These are phyloP conservation scores for Epinephelus coioides DNA, from an alignment of 2,797 vertebrate genomes.

Conservation along the genomic window DNA sequence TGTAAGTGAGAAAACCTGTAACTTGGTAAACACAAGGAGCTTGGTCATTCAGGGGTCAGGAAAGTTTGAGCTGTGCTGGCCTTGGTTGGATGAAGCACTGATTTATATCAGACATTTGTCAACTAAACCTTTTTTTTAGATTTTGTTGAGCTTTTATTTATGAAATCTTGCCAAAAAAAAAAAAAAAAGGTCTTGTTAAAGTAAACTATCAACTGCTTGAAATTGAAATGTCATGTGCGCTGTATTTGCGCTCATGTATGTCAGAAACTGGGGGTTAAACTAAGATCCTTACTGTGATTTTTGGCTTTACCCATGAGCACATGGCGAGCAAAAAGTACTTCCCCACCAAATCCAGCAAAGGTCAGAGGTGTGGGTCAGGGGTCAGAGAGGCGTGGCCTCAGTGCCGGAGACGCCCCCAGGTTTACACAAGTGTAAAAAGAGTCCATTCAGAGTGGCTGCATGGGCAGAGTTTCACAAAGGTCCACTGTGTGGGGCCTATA, in stretches of 20 bases:
- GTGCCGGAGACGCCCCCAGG: slow-evolving; percentile 82
- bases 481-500: slow-evolving; percentile 82
- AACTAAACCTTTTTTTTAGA: neutral
- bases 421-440: slow-evolving; percentile 90
- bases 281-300: slow-evolving; percentile 37
- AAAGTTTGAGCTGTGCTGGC: slow-evolving; percentile 13
- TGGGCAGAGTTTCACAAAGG: slow-evolving; percentile 86
- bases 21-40: slow-evolving; percentile 56
- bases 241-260: neutral
- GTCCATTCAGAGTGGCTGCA: slow-evolving; percentile 84
- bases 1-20: slow-evolving; percentile 61
- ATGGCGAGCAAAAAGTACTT: slow-evolving; percentile 73
- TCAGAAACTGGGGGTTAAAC: slow-evolving; percentile 4
- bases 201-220: too few species aligned
- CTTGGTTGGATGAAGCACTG: neutral
- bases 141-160: neutral
- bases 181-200: neutral
- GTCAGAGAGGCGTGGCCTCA: slow-evolving; percentile 80
- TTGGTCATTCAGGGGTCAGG: slow-evolving; percentile 68
- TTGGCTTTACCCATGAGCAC: slow-evolving; percentile 60
- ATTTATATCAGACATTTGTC: neutral
- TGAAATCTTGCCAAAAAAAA: neutral
- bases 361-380: slow-evolving; percentile 87
- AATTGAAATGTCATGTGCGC: neutral
- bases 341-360: slow-evolving; percentile 82